Conservation (phyloP, 2,888 invertebrate species). For the Alviniconcha strummeri region DNA sequence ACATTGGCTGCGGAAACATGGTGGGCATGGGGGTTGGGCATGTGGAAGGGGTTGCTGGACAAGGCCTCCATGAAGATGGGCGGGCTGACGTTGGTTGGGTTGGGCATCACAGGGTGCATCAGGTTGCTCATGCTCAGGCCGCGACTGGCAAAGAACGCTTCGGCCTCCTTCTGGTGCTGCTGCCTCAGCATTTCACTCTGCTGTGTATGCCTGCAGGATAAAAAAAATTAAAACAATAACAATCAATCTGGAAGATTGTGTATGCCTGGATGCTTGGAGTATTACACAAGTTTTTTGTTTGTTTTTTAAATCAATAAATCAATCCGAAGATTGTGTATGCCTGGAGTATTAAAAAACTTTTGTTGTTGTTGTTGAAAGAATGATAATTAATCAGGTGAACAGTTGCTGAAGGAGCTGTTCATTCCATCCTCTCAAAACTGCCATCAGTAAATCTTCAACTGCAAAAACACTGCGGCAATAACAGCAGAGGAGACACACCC, state of each 20-base stretch:
- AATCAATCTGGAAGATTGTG: background rate
- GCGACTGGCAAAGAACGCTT: background rate
- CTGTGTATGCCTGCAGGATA: background rate
- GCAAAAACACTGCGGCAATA: too few species aligned
- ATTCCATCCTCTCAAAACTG: too few species aligned
- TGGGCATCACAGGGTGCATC: slow-evolving; percentile 43
- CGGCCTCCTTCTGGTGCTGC: slow-evolving; percentile 7
- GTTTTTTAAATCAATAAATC: background rate
- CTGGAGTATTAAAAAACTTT: too few species aligned
- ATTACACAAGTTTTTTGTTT: background rate
- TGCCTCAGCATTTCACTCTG: slow-evolving; percentile 1
- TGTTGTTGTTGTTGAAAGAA: too few species aligned
- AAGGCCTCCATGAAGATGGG: slow-evolving; percentile 20
- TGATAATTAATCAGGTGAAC: too few species aligned
- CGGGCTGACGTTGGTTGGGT: background rate
- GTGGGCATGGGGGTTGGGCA: background rate
- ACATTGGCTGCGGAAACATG: slow-evolving; percentile 13
- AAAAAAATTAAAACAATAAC: background rate
- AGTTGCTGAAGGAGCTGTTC: too few species aligned
- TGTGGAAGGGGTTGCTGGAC: slow-evolving; percentile 12
- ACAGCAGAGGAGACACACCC: too few species aligned
- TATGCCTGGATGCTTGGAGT: background rate
- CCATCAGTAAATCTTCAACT: too few species aligned
- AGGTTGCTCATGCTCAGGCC: slow-evolving; percentile 41
- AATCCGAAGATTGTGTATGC: too few species aligned